Percentiles rank a stretch among this genome's conserved stretches.
These are phyloP conservation scores for Candoia aspera DNA, from an alignment of 2,113 vertebrate species.

Conservation along the genomic window DNA sequence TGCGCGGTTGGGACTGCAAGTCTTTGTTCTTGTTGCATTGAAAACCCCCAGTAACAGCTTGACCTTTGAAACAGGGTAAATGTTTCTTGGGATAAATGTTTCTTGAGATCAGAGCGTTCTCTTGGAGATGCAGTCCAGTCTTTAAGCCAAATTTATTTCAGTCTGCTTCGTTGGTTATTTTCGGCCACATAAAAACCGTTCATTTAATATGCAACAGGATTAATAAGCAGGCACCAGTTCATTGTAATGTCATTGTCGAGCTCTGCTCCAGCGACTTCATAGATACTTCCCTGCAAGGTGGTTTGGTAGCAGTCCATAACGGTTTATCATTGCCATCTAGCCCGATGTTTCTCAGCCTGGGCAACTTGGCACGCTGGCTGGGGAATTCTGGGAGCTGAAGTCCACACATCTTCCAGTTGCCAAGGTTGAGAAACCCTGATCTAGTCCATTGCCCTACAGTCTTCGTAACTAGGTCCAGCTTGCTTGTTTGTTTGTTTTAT, in stretches of 20 bases:
- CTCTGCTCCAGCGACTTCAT: background rate
- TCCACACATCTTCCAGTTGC: too few relatives aligned
- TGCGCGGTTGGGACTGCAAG: background rate
- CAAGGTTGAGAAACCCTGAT: too few relatives aligned
- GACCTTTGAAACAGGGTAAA: background rate
- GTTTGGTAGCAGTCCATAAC: background rate
- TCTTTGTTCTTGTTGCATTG: background rate
- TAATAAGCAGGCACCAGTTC: too few relatives aligned
- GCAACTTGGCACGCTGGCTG: background rate
- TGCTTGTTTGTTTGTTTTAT: too few relatives aligned
- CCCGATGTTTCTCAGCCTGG: background rate
- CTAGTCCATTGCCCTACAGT: background rate
- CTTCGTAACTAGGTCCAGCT: background rate
- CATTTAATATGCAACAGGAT: too few relatives aligned
- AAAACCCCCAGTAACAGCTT: background rate
- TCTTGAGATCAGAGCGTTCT: background rate
- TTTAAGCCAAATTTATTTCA: background rate
- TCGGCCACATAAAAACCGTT: too few relatives aligned
- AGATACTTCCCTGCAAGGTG: too few relatives aligned
- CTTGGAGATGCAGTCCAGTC: background rate
- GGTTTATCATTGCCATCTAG: background rate
- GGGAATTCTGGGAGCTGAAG: too few relatives aligned
- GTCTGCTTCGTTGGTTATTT: background rate
- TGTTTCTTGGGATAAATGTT: background rate
- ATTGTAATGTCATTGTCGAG: background rate